phyloP scores from a whole-genome alignment of 2,797 vertebrate genomes.

The Falco rusticolus region DNA sequence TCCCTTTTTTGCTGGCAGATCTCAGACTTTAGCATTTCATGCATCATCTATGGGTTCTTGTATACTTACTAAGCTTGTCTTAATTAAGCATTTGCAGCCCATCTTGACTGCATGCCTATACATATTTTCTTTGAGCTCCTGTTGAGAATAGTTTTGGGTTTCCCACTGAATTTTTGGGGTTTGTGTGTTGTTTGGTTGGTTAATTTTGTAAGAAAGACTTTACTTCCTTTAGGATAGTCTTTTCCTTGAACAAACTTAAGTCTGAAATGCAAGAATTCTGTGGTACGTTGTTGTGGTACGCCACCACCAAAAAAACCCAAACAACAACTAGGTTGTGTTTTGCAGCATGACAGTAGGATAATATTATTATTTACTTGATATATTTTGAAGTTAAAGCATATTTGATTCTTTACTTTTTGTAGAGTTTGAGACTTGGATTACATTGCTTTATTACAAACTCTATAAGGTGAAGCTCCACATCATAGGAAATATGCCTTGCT shows the following conservation, averaged over 20 bases:
- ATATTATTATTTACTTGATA: neutral
- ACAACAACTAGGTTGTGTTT: neutral
- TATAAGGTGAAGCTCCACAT: neutral
- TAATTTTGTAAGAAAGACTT: neutral
- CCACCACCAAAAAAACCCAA: too few species aligned
- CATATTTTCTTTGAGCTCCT: neutral
- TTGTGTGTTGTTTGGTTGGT: neutral
- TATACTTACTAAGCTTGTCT: neutral
- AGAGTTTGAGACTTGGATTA: neutral
- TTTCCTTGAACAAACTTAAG: neutral
- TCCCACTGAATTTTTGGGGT: neutral
- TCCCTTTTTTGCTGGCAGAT: neutral
- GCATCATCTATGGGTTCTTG: neutral
- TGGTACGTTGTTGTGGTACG: too few species aligned
- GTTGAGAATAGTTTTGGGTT: neutral
- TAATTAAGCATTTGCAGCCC: neutral
- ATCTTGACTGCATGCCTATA: neutral
- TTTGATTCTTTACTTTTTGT: neutral
- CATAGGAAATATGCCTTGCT: neutral
- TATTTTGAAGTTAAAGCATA: neutral
- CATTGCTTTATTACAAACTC: neutral
- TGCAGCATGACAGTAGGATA: neutral
- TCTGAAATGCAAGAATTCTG: neutral
- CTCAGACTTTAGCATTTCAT: neutral
- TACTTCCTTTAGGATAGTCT: neutral